phyloP scores from a whole-genome alignment of 2,113 vertebrate species.

The Protobothrops mucrosquamatus region DNA sequence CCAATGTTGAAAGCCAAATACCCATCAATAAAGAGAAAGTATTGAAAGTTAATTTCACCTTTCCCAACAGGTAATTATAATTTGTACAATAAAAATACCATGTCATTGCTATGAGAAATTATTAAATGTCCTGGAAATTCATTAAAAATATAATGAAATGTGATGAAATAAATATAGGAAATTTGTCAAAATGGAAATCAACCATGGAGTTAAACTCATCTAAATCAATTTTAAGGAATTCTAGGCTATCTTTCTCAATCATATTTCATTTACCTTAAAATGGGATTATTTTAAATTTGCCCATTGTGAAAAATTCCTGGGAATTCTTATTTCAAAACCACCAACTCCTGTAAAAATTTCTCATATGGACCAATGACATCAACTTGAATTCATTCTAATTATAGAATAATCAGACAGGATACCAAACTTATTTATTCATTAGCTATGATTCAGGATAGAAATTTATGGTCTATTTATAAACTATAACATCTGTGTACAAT shows the following conservation, averaged over 20 bases:
- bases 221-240: neutral
- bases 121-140: neutral
- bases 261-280: neutral
- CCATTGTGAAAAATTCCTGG: neutral
- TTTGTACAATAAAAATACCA: neutral
- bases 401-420: neutral
- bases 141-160: neutral
- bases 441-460: neutral
- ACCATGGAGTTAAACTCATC: neutral
- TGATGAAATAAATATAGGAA: neutral
- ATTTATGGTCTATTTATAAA: neutral
- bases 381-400: neutral
- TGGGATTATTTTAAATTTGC: neutral
- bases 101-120: neutral
- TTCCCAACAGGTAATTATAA: neutral
- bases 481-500: neutral
- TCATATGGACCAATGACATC: neutral
- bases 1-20: neutral
- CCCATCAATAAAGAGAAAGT: neutral
- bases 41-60: neutral
- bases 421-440: neutral
- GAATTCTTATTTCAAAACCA: neutral
- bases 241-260: neutral
- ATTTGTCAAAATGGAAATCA: neutral
- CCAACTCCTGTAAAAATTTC: neutral